Conservation (phyloP, 2,888 invertebrate genomes). For the Tipula confusa region DNA sequence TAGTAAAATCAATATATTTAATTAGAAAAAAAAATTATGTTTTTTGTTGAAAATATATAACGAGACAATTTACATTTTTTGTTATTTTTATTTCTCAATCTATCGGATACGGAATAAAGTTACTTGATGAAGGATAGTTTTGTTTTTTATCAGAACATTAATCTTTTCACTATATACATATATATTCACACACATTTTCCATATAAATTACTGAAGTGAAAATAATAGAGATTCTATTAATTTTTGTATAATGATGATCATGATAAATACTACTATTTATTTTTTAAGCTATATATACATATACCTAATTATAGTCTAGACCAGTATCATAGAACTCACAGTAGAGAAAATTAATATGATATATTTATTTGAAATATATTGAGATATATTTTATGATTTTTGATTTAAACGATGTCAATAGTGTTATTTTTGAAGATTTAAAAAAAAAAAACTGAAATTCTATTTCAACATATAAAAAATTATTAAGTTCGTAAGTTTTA, state of each 20-base stretch:
- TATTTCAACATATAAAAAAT: no score
- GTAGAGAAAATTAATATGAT: no score
- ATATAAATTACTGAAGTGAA: neutral
- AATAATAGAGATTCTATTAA: neutral
- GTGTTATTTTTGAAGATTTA: no score
- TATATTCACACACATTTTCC: neutral
- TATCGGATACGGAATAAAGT: neutral
- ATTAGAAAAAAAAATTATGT: neutral
- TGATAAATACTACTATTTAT: no score
- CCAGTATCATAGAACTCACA: no score
- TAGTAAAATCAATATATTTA: neutral
- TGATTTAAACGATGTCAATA: no score
- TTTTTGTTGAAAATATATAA: neutral
- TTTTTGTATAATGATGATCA: neutral
- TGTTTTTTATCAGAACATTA: neutral
- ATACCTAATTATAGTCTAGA: no score
- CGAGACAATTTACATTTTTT: neutral
- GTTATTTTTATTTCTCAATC: neutral
- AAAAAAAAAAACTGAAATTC: no score
- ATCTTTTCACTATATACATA: neutral
- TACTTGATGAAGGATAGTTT: conserved; percentile 12
- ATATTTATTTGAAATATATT: no score
- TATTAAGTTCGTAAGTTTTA: no score
- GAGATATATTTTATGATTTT: no score
- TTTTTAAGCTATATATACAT: no score